Evolutionary conservation across 30 jellyfish, hydroid and myxozoan species (phyloP).

Genomic region (Turritopsis rubra): DNA sequence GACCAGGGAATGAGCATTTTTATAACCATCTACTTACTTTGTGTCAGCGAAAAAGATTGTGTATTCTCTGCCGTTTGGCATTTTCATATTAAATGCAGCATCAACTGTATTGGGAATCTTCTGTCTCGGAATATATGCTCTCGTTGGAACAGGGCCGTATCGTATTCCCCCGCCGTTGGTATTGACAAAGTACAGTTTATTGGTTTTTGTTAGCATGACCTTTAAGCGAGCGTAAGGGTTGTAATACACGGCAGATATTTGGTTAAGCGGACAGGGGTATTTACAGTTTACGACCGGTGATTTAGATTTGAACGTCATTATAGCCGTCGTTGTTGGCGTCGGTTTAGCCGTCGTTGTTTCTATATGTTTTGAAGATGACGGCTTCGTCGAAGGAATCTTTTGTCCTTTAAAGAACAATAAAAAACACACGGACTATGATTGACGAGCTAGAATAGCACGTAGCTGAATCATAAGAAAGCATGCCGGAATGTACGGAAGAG

Average conservation of each 20-base stretch:
- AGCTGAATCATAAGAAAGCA: background rate
- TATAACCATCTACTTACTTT: background rate
- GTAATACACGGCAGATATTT: background rate
- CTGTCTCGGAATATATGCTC: slow-evolving; percentile 25
- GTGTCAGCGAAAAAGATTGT: background rate
- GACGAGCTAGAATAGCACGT: too few relatives aligned
- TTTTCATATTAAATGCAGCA: background rate
- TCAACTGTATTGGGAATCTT: background rate
- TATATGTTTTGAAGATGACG: too few relatives aligned
- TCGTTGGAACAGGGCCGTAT: slow-evolving; percentile 46
- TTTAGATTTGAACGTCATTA: background rate
- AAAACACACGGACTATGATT: too few relatives aligned
- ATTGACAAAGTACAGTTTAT: slow-evolving; percentile 41
- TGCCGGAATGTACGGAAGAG: background rate
- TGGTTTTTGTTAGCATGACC: background rate
- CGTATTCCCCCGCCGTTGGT: slow-evolving; percentile 42
- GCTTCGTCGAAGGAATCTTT: too few relatives aligned
- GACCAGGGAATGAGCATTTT: background rate
- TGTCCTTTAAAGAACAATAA: too few relatives aligned
- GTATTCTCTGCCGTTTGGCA: background rate
- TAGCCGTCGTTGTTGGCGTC: background rate
- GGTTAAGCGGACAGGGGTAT: background rate
- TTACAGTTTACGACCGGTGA: background rate
- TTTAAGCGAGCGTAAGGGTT: background rate
- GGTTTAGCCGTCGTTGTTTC: slow-evolving; percentile 13